These are phyloP conservation scores for Glareola pratincola DNA, from an alignment of 2,113 vertebrate genomes.

Conservation along the genomic window DNA sequence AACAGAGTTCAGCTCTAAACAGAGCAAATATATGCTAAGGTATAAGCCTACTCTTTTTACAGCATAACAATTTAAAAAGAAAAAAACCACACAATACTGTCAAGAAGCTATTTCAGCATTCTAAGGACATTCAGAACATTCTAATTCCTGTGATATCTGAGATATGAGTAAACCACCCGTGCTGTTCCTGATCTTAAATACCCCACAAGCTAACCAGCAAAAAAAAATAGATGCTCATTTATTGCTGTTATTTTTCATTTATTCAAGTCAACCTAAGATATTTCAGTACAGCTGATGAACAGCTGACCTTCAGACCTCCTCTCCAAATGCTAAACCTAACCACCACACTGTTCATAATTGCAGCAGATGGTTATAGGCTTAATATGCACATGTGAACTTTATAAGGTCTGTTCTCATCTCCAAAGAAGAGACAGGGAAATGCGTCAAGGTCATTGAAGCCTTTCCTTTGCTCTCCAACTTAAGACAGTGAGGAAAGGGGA, in stretches of 20 bases:
- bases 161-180: background rate
- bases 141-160: background rate
- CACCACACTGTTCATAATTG: background rate
- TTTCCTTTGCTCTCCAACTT: background rate
- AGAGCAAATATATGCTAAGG: background rate
- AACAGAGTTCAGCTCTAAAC: background rate
- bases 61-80: background rate
- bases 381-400: conserved; percentile 24
- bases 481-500: fast-evolving
- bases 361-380: conserved; percentile 55
- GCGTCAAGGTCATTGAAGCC: background rate
- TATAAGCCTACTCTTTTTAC: background rate
- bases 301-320: conserved; percentile 45
- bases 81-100: background rate
- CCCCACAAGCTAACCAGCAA: background rate
- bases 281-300: background rate
- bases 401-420: background rate
- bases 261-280: background rate
- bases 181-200: background rate
- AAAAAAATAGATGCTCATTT: background rate
- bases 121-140: background rate
- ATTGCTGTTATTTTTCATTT: background rate
- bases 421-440: background rate
- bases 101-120: background rate
- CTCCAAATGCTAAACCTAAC: background rate